These are phyloP conservation scores for Anabacerthia variegaticeps DNA, from an alignment of 2,797 vertebrate species.

Conservation along the genomic window DNA sequence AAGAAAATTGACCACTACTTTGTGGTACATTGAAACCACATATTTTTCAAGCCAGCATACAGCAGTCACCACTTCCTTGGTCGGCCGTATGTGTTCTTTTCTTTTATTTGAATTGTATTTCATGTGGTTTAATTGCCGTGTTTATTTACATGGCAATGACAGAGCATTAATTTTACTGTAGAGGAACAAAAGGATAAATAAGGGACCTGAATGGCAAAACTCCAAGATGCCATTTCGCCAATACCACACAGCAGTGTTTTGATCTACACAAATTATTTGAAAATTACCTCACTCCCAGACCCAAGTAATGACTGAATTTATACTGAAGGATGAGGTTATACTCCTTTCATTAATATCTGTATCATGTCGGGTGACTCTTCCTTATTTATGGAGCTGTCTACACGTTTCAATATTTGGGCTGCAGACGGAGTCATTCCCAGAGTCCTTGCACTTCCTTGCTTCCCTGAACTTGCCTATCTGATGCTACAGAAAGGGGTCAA, in stretches of 20 bases:
- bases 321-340: conserved; percentile 45
- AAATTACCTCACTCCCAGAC: conserved; percentile 30
- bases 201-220: conserved; percentile 23
- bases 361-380: neutral
- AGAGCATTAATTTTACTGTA: conserved; percentile 56
- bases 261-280: neutral
- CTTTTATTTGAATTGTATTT: conserved; percentile 60
- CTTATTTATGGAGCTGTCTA: conserved; percentile 35
- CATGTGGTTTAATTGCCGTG: conserved; percentile 62
- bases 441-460: neutral
- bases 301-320: conserved; percentile 14
- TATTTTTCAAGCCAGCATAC: conserved; percentile 69
- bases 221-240: conserved; percentile 47
- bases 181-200: conserved; percentile 59
- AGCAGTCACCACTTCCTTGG: conserved; percentile 73
- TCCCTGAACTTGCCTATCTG: neutral
- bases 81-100: conserved; percentile 20
- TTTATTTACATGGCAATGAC: conserved; percentile 46
- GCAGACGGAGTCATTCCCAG: neutral
- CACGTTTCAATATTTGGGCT: neutral
- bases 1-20: conserved; percentile 75
- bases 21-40: conserved; percentile 70
- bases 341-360: conserved; percentile 30
- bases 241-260: conserved; percentile 31
- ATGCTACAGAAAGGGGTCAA: neutral